phyloP scores from a whole-genome alignment of 2,888 invertebrate genomes.

The Trissoscelio sp. region DNA sequence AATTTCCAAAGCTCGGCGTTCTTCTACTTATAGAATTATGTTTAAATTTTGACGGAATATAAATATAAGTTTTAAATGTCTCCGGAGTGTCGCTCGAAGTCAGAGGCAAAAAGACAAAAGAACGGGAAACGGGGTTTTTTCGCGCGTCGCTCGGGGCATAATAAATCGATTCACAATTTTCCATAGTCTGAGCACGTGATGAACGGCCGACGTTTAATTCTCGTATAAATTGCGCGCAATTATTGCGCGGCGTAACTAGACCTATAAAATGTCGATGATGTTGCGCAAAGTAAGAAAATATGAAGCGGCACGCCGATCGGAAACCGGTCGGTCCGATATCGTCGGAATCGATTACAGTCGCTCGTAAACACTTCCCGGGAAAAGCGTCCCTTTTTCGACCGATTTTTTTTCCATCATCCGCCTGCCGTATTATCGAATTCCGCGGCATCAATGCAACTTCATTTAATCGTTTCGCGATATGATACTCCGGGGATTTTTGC shows the following conservation, averaged over 20 bases:
- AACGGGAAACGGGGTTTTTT: conserved; percentile 50
- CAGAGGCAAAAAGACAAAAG: conserved; percentile 44
- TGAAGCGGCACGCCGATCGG: conserved; percentile 52
- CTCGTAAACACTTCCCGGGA: conserved; percentile 74
- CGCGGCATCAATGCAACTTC: conserved; percentile 66
- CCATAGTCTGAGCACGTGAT: conserved; percentile 62
- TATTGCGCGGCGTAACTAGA: conserved; percentile 44
- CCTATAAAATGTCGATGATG: conserved; percentile 53
- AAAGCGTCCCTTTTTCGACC: conserved; percentile 60
- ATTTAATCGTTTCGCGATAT: conserved; percentile 71
- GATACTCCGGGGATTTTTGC: conserved; percentile 24
- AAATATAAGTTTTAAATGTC: too few relatives aligned
- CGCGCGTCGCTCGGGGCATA: conserved; percentile 30
- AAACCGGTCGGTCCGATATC: conserved; percentile 75
- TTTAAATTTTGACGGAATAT: background rate
- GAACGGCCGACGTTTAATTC: conserved; percentile 56
- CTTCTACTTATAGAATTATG: too few relatives aligned
- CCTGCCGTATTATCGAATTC: conserved; percentile 59
- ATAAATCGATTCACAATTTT: conserved; percentile 64
- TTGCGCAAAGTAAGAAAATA: conserved; percentile 60
- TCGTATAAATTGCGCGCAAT: conserved; percentile 60
- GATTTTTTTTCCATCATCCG: conserved; percentile 55
- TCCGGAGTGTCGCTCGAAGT: background rate
- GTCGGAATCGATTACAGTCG: conserved; percentile 73
- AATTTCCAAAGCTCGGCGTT: too few relatives aligned